These are phyloP conservation scores for Sitta europaea DNA, from an alignment of 2,113 vertebrate genomes.

Conservation along the genomic window DNA sequence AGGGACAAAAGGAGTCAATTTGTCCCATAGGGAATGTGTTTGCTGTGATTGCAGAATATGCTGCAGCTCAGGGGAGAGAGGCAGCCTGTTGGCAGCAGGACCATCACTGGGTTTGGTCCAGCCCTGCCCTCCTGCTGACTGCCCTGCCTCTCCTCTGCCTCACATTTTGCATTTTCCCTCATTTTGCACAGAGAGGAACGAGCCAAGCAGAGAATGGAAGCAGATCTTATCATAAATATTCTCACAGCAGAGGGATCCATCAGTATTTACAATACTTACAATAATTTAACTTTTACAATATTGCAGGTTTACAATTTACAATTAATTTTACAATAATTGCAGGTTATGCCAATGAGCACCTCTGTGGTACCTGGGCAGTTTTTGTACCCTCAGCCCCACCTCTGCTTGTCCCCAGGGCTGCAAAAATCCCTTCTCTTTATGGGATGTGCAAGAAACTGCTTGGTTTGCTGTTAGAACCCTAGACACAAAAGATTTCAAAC, in stretches of 20 bases:
- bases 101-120: not conserved
- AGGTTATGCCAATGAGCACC: not conserved
- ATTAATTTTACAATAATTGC: too few species aligned
- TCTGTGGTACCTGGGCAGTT: not conserved
- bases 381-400: not conserved
- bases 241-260: not conserved
- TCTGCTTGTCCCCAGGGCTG: not conserved
- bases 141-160: not conserved
- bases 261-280: not conserved
- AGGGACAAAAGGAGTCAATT: not conserved
- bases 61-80: not conserved
- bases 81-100: not conserved
- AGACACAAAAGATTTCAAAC: too few species aligned
- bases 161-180: not conserved
- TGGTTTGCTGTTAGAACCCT: too few species aligned
- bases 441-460: accelerated
- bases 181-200: not conserved
- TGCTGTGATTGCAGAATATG: accelerated
- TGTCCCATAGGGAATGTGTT: not conserved
- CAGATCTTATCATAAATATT: not conserved
- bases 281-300: too few species aligned
- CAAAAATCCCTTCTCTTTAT: not conserved
- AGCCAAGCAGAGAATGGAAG: not conserved
- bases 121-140: not conserved
- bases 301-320: too few species aligned